A percentile compares a stretch with the other conserved stretches of the same genome.
These are phyloP conservation scores for Agrochola litura DNA, from an alignment of 2,888 invertebrate species.

Conservation along the genomic window DNA sequence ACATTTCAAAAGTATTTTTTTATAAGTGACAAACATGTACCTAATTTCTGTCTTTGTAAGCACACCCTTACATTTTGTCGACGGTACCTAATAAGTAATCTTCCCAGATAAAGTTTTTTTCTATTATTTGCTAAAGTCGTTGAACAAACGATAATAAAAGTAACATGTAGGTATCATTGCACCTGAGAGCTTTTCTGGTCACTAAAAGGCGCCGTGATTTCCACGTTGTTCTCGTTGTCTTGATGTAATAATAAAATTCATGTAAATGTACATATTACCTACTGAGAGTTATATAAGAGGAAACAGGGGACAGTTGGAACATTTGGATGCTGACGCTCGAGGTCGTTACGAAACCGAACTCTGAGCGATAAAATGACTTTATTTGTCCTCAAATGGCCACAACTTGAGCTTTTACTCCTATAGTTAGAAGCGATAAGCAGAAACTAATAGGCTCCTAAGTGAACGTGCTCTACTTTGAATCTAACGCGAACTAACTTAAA, in stretches of 20 bases:
- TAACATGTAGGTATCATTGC: not conserved
- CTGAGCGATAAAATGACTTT: conserved; percentile 43
- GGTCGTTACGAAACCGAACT: conserved; percentile 35
- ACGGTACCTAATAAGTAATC: not conserved
- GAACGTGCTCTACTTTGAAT: conserved; percentile 30
- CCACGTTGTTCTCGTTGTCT: conserved; percentile 39
- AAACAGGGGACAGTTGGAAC: conserved; percentile 21
- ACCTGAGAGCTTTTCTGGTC: conserved; percentile 5
- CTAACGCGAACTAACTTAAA: conserved; percentile 8
- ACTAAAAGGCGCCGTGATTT: conserved; percentile 22
- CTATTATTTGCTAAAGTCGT: not conserved
- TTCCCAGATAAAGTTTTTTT: not conserved
- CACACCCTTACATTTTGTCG: not conserved
- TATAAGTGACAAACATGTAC: not conserved
- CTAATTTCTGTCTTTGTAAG: not conserved
- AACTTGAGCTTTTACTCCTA: conserved; percentile 34
- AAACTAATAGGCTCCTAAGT: conserved; percentile 12
- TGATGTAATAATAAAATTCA: conserved; percentile 30
- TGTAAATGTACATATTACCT: conserved; percentile 32
- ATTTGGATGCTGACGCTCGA: conserved; percentile 23
- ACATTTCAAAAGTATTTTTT: not conserved
- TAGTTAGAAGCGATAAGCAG: conserved; percentile 18
- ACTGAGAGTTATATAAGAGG: conserved; percentile 13
- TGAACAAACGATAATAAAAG: not conserved
- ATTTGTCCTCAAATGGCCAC: conserved; percentile 35